phyloP scores from a whole-genome alignment of 2,888 invertebrate species.

The Monoplex corrugatus region DNA sequence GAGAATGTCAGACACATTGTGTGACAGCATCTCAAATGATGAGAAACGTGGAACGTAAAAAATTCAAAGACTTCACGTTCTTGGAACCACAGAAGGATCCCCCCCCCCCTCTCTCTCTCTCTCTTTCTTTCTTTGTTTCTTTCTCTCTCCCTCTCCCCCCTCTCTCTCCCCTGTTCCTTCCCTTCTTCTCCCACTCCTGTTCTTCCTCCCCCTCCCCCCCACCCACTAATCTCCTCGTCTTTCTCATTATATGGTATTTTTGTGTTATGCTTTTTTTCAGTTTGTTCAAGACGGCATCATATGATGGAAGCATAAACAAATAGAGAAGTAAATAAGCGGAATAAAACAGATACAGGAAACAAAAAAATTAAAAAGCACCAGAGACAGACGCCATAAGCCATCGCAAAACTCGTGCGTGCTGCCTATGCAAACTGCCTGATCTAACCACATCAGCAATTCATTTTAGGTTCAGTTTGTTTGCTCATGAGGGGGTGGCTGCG shows the following conservation, averaged over 20 bases:
- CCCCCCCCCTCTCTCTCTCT: background rate
- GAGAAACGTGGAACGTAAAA: too few species aligned
- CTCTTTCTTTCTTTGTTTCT: background rate
- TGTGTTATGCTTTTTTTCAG: background rate
- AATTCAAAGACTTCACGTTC: too few species aligned
- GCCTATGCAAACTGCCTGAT: too few species aligned
- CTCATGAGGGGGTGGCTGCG: too few species aligned
- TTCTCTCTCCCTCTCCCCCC: background rate
- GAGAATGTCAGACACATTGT: too few species aligned
- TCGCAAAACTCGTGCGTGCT: too few species aligned
- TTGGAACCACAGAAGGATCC: too few species aligned
- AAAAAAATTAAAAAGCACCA: background rate
- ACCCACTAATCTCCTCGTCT: background rate
- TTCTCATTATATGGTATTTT: background rate
- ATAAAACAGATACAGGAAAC: background rate
- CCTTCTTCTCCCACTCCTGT: background rate
- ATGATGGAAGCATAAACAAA: background rate
- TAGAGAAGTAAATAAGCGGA: background rate
- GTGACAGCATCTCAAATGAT: too few species aligned
- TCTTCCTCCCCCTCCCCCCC: background rate
- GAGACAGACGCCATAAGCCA: too few species aligned
- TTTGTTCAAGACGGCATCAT: too few species aligned
- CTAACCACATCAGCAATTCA: too few species aligned
- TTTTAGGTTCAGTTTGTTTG: too few species aligned
- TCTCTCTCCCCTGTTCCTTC: background rate